Evolutionary conservation across 2,113 vertebrate genomes (phyloP).

Genomic region (Eurypyga helias): DNA sequence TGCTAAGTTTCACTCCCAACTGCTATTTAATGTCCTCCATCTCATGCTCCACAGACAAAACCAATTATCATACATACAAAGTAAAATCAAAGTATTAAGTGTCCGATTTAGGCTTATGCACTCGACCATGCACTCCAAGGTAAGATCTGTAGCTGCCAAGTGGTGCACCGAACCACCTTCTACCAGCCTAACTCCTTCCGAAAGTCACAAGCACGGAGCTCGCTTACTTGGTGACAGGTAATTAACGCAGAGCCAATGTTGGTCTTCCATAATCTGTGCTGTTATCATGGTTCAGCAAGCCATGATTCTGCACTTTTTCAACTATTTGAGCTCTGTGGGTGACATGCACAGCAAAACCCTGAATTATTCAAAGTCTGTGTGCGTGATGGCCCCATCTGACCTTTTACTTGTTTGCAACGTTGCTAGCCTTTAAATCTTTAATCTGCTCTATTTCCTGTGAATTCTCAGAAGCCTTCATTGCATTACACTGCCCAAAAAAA

Average conservation of each 20-base stretch:
- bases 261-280: background rate
- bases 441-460: background rate
- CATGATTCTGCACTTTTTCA: background rate
- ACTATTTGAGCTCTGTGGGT: background rate
- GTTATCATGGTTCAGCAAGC: background rate
- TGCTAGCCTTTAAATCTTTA: slow-evolving; percentile 33
- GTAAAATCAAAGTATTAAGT: background rate
- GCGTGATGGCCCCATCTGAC: background rate
- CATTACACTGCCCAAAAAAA: background rate
- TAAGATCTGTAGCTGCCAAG: background rate
- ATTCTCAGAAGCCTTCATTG: background rate
- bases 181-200: background rate
- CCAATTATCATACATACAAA: background rate
- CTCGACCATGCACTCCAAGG: accelerated
- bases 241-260: background rate
- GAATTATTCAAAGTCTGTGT: slow-evolving; percentile 28
- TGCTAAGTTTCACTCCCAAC: background rate
- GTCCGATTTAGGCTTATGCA: background rate
- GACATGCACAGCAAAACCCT: background rate
- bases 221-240: background rate
- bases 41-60: background rate
- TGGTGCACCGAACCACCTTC: background rate
- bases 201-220: background rate
- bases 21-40: background rate
- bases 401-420: slow-evolving; percentile 15